Percentiles rank a stretch among this genome's conserved stretches.
Evolutionary conservation across 2,797 vertebrate species (phyloP).

Genomic region (Protosalanx chinensis): DNA sequence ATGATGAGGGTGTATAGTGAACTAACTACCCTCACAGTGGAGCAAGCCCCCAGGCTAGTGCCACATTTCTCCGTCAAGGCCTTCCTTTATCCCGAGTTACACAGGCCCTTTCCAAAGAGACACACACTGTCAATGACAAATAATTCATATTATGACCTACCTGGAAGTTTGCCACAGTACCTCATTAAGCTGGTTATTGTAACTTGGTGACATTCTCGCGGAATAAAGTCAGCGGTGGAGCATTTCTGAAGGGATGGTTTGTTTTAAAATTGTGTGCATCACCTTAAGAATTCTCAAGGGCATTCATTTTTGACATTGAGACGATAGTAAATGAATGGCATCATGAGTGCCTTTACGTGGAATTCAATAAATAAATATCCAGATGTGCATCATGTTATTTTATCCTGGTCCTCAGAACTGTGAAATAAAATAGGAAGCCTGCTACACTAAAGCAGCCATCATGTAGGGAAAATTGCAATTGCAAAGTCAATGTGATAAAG

Average conservation of each 20-base stretch:
- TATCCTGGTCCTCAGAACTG: too few species aligned
- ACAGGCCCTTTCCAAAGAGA: slow-evolving; percentile 72
- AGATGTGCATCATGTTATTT: slow-evolving; percentile 25
- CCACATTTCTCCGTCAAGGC: slow-evolving; percentile 81
- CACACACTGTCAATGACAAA: slow-evolving; percentile 74
- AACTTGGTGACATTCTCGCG: slow-evolving; percentile 70
- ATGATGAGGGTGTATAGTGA: slow-evolving; percentile 78
- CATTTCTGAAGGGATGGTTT: slow-evolving; percentile 69
- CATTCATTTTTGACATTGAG: slow-evolving; percentile 67
- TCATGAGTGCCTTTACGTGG: slow-evolving; percentile 50
- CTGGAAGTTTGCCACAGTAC: slow-evolving; percentile 74
- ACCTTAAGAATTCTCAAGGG: slow-evolving; percentile 72
- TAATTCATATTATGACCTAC: slow-evolving; percentile 77
- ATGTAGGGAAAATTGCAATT: too few species aligned
- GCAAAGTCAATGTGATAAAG: too few species aligned
- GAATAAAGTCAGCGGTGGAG: slow-evolving; percentile 65
- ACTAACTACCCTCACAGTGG: slow-evolving; percentile 79
- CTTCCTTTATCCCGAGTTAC: slow-evolving; percentile 79
- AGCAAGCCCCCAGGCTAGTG: slow-evolving; percentile 79
- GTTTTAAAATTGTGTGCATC: slow-evolving; percentile 63
- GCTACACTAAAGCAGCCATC: too few species aligned
- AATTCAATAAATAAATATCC: slow-evolving; percentile 43
- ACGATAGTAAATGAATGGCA: slow-evolving; percentile 63
- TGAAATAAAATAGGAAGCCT: too few species aligned
- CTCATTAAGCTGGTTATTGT: slow-evolving; percentile 74